Conservation (phyloP, 2,113 vertebrate genomes). For the Varanus komodoensis region DNA sequence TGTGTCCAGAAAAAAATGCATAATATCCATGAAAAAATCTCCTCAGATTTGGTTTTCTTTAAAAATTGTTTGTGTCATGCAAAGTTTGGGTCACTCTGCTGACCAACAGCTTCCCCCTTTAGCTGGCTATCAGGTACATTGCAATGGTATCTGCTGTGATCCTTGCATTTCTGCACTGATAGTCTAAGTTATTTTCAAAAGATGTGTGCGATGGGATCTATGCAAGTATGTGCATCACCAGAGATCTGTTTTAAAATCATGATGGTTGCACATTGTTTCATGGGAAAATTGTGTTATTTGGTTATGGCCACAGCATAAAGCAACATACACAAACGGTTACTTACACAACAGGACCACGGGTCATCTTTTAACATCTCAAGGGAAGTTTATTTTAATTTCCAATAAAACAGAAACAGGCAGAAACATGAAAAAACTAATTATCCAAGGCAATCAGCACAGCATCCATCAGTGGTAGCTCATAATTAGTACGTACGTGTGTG, state of each 20-base stretch:
- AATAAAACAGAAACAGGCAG: constrained; percentile 1
- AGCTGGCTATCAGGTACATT: neutral
- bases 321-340: neutral
- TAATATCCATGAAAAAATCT: neutral
- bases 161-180: neutral
- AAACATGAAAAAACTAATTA: constrained; percentile 2
- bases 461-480: neutral
- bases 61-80: neutral
- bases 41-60: neutral
- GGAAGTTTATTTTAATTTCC: constrained; percentile 7
- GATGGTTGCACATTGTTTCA: neutral
- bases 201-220: neutral
- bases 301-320: neutral
- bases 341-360: neutral
- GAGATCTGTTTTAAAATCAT: neutral
- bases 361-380: neutral
- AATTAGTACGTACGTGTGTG: neutral
- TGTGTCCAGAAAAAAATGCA: no score
- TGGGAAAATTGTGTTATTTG: neutral
- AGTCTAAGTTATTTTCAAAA: neutral
- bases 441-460: neutral
- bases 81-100: neutral
- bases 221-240: neutral
- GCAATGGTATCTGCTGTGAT: neutral
- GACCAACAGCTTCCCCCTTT: neutral